phyloP scores from a whole-genome alignment of 2,888 invertebrate genomes.

The Teleogryllus oceanicus region DNA sequence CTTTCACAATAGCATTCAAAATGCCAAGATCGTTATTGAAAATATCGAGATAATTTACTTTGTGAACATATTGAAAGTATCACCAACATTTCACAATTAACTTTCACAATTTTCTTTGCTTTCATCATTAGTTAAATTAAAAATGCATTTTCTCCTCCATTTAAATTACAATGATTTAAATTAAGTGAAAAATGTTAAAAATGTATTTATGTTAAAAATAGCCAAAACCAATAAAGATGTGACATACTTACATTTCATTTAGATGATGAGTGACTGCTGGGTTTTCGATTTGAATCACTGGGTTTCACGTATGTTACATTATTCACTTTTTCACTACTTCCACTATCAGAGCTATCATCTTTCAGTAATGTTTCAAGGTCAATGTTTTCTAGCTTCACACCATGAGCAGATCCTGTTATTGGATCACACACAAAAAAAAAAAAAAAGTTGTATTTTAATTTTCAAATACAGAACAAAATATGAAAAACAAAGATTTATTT shows the following conservation, averaged over 20 bases:
- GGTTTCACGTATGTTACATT: neutral
- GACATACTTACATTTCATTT: neutral
- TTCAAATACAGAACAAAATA: neutral
- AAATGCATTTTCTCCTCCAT: no score
- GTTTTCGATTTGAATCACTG: slow-evolving; percentile 11
- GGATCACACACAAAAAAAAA: neutral
- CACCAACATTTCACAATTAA: no score
- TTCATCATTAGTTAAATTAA: no score
- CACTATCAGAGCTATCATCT: slow-evolving; percentile 36
- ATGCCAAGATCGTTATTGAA: no score
- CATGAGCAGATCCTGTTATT: slow-evolving; percentile 42
- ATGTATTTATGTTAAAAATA: no score
- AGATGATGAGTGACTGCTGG: neutral
- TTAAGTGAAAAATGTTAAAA: no score
- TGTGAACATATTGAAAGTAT: no score
- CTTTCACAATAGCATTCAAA: no score
- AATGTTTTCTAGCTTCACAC: slow-evolving; percentile 43
- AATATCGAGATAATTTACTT: no score
- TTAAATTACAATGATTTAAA: no score
- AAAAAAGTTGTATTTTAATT: neutral
- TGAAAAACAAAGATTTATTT: neutral
- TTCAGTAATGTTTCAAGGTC: slow-evolving; percentile 43
- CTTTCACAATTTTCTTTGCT: no score
- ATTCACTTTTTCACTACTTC: slow-evolving; percentile 50
- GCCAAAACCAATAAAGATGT: neutral